Conservation (phyloP, 2,113 vertebrate species). For the Malurus elegans region DNA sequence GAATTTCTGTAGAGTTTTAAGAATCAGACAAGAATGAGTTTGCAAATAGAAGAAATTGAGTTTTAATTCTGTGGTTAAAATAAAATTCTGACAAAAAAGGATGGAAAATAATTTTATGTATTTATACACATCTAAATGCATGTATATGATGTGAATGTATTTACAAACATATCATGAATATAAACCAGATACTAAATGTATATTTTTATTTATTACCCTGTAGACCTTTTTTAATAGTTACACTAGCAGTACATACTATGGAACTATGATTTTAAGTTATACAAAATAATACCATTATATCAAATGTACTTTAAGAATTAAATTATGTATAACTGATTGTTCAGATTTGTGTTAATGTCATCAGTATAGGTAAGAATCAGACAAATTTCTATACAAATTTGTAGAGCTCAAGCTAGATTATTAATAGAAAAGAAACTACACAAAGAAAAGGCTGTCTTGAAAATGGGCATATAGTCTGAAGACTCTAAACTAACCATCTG, state of each 20-base stretch:
- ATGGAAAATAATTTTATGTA: neutral
- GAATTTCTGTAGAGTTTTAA: neutral
- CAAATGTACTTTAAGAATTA: neutral
- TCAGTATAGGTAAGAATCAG: neutral
- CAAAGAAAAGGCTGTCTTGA: neutral
- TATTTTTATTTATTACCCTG: neutral
- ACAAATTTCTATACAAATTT: neutral
- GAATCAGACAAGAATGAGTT: neutral
- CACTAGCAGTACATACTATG: neutral
- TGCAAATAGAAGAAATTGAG: neutral
- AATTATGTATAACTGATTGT: neutral
- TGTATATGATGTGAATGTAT: neutral
- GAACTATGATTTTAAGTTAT: neutral
- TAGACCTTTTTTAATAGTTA: neutral
- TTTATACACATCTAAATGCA: neutral
- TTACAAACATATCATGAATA: neutral
- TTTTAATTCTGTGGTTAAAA: neutral
- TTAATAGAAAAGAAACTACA: neutral
- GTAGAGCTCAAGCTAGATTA: neutral
- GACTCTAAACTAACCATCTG: neutral
- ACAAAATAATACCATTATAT: neutral
- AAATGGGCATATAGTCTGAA: neutral
- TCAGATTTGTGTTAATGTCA: neutral
- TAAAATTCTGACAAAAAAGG: neutral
- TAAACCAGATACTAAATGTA: neutral